Conservation (phyloP, 2,888 invertebrate species). For the Cosmopolites sordidus region DNA sequence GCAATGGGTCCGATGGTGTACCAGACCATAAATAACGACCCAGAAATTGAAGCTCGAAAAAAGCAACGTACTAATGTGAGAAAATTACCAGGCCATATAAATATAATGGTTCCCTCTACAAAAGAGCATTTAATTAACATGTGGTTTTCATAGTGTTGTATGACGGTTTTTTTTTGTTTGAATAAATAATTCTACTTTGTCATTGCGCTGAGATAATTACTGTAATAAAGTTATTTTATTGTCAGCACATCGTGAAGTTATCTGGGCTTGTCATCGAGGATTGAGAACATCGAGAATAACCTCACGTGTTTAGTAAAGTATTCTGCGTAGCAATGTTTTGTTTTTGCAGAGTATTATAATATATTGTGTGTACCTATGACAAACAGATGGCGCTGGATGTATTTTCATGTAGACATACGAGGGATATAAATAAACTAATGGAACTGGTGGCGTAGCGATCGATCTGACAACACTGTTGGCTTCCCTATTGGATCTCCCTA, state of each 20-base stretch:
- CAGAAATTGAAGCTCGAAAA: neutral
- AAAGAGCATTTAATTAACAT: conserved; percentile 13
- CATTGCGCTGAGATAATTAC: conserved; percentile 14
- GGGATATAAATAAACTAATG: too few species aligned
- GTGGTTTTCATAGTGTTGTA: conserved; percentile 2
- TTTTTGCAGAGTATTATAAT: too few species aligned
- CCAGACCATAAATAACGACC: neutral
- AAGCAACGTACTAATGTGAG: conserved; percentile 6
- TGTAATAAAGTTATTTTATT: conserved; percentile 15
- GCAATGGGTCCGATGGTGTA: too few species aligned
- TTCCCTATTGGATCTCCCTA: too few species aligned
- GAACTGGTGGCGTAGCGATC: too few species aligned
- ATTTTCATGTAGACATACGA: too few species aligned
- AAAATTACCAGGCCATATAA: conserved; percentile 7
- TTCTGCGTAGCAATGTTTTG: too few species aligned
- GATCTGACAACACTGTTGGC: too few species aligned
- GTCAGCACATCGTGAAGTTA: conserved; percentile 10
- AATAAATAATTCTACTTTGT: conserved; percentile 17
- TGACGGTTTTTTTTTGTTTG: neutral
- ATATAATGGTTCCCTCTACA: conserved; percentile 3
- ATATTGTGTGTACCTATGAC: too few species aligned
- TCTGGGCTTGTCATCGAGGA: conserved; percentile 5
- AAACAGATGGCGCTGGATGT: too few species aligned
- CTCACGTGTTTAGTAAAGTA: too few species aligned
- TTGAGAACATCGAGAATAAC: too few species aligned